Evolutionary conservation across 2,797 vertebrate species (phyloP).

Genomic region (Pipistrellus kuhlii): DNA sequence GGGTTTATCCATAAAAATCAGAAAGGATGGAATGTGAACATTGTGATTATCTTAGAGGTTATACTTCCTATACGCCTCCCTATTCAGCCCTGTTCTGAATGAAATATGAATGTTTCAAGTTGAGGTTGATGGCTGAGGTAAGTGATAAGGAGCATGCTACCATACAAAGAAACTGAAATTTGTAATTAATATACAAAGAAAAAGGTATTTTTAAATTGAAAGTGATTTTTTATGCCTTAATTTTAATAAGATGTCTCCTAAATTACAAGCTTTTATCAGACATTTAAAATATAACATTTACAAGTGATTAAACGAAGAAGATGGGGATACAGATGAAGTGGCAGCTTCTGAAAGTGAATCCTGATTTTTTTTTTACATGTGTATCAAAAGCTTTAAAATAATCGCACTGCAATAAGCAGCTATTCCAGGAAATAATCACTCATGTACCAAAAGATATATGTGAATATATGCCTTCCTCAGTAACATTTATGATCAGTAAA

Average conservation of each 20-base stretch:
- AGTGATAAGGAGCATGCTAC: neutral
- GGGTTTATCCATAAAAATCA: neutral
- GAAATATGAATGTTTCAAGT: neutral
- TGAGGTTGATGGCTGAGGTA: neutral
- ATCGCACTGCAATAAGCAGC: neutral
- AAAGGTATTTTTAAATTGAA: neutral
- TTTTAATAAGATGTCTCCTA: neutral
- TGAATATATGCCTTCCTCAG: neutral
- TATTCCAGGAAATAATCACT: conserved; percentile 2
- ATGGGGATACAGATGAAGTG: neutral
- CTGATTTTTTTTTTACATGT: no score
- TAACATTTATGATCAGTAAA: neutral
- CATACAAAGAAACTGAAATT: neutral
- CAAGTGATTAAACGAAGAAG: neutral
- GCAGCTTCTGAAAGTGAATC: neutral
- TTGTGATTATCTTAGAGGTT: neutral
- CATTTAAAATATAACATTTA: neutral
- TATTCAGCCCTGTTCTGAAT: neutral
- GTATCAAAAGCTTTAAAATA: neutral
- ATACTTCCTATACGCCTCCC: neutral
- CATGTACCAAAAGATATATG: neutral
- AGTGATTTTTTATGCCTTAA: neutral
- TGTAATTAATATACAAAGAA: neutral
- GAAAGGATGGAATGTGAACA: neutral
- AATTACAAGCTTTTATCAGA: neutral